Evolutionary conservation across 2,797 vertebrate genomes (phyloP), one percentile per base, ranked within the genome.

Genomic region (Diceros bicornis): DNA sequence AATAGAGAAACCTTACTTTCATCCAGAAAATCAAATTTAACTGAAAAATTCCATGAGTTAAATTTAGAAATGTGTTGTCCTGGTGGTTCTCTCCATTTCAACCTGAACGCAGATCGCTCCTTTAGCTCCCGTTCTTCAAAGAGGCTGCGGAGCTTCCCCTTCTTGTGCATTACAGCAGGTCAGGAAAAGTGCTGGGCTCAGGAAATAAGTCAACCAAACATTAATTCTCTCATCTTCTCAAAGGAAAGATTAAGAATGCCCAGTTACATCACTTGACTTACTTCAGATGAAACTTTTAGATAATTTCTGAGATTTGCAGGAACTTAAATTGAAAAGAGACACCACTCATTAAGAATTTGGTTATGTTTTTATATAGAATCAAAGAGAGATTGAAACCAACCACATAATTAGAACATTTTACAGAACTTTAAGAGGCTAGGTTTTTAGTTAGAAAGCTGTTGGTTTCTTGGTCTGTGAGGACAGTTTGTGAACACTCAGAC

Each of bases 251-350:
- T 64, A 55, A 77, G 16, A 61, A 47, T 55, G 44, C 13, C 59
- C 59, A 57, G 3, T 92, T 93, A 82, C 16, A 29, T 86, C 55
- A 62, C 52, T 96, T 55, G 27, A 52, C 69, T 91, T 95, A 57
- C 25, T 89, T 92, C 41, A 96, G 9, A 93, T 78, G 77, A 82
- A 97, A 83, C 34, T 77, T 84, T 59, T 32, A 86, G 69, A 44
- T 96, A 50, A 85, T 88, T 88, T 75, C 59, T 93, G 66, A 92
- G 57, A 87, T 92, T 82, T 92, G 13, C 23, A 97, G 66, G 23
- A 95, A 78, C 0, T 83, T 89, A 77, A 44, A 52, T 68, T 93
- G 79, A 62, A 97, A 96, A 94, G 64, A 84, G n/a, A 84, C 37
- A 34, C 29, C 8, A 41, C 25, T 90, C 96, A 34, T 91, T 91